Conservation (phyloP, 2,888 invertebrate species). For the Idaea straminata region DNA sequence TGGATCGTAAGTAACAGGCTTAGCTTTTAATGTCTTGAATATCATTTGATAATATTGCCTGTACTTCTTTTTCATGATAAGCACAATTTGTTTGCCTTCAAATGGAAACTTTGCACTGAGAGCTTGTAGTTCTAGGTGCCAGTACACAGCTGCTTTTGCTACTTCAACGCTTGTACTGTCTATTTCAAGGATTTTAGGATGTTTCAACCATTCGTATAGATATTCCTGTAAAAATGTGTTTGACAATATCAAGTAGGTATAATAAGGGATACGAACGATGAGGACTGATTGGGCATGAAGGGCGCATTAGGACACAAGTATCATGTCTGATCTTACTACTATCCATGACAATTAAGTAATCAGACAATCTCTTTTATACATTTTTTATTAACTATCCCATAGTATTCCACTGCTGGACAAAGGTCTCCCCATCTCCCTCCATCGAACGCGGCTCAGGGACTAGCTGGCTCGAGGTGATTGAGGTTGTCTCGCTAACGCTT, state of each 20-base stretch:
- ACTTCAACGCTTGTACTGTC: conserved; percentile 70
- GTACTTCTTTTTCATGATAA: conserved; percentile 75
- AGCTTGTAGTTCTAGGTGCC: conserved; percentile 61
- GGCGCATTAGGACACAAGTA: no score
- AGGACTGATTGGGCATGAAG: no score
- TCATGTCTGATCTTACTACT: no score
- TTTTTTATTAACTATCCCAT: no score
- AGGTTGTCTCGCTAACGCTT: no score
- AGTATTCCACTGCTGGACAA: no score
- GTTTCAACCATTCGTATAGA: conserved; percentile 73
- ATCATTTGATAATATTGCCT: conserved; percentile 75
- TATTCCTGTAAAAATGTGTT: conserved; percentile 51
- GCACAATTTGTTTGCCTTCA: conserved; percentile 71
- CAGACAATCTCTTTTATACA: no score
- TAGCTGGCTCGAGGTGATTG: no score
- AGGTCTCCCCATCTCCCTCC: no score
- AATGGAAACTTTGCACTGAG: conserved; percentile 60
- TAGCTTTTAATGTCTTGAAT: conserved; percentile 70
- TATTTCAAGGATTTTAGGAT: conserved; percentile 69
- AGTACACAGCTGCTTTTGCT: conserved; percentile 68
- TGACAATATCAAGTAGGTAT: not conserved
- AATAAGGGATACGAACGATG: not conserved
- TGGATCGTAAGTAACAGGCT: conserved; percentile 71
- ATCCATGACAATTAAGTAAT: no score
- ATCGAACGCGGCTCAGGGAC: no score